Evolutionary conservation across 2,888 invertebrate species (phyloP).

Genomic region (Lathronympha strigana): DNA sequence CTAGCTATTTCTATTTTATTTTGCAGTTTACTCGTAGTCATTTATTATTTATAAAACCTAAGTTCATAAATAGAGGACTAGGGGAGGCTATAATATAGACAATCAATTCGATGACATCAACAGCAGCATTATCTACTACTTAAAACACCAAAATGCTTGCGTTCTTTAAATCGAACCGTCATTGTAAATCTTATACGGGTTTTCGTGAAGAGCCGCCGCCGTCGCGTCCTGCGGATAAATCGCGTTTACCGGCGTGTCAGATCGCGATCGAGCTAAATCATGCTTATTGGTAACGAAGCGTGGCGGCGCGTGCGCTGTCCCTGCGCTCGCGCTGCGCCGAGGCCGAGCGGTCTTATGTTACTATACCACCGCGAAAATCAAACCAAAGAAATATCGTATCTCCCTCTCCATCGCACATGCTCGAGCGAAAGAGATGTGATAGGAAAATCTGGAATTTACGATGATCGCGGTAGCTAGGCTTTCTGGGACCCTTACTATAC

Average conservation of each 20-base stretch:
- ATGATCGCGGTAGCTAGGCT: too few relatives aligned
- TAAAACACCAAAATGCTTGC: constrained; percentile 13
- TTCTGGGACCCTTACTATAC: too few relatives aligned
- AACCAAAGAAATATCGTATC: neutral
- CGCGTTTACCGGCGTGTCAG: constrained; percentile 53
- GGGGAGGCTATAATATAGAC: too few relatives aligned
- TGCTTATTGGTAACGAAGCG: constrained; percentile 75
- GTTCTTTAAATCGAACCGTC: constrained; percentile 30
- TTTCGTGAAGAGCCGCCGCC: constrained; percentile 30
- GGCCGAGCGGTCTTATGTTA: neutral
- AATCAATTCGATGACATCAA: too few relatives aligned
- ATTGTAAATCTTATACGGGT: constrained; percentile 26
- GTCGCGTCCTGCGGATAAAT: constrained; percentile 47
- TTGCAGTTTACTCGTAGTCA: too few relatives aligned
- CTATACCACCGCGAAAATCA: neutral
- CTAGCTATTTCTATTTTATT: too few relatives aligned
- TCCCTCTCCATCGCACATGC: too few relatives aligned
- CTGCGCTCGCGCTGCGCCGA: neutral
- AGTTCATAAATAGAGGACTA: too few relatives aligned
- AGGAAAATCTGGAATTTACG: too few relatives aligned
- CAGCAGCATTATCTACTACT: neutral
- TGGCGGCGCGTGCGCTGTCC: constrained; percentile 61
- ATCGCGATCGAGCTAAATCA: constrained; percentile 70
- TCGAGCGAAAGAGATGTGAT: too few relatives aligned
- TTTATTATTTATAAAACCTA: too few relatives aligned